Conservation (phyloP, 2,888 invertebrate genomes). For the Scaptomyza cyrtandrae region DNA sequence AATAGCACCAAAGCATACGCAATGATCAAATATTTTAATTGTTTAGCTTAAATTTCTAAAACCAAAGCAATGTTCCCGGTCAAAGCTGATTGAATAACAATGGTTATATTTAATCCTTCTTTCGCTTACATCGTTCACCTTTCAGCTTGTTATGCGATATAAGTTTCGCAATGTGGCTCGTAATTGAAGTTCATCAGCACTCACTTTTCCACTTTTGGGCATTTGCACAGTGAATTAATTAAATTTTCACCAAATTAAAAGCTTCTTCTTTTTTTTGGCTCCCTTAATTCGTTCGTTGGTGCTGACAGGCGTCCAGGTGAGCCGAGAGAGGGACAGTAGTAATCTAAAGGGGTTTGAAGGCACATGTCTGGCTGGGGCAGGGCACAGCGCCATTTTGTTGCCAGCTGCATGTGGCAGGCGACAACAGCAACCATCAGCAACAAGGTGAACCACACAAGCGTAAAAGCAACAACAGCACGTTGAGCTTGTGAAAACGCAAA, state of each 20-base stretch:
- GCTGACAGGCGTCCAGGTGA: conserved; percentile 53
- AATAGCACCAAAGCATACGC: too few species aligned
- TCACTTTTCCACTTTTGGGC: conserved; percentile 43
- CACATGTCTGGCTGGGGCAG: conserved; percentile 47
- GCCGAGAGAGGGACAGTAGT: conserved; percentile 10
- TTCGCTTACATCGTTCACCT: background rate
- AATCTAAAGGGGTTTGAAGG: conserved; percentile 9
- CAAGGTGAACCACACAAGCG: conserved; percentile 38
- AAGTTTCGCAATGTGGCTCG: conserved; percentile 2
- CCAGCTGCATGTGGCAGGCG: conserved; percentile 73
- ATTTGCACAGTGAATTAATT: conserved; percentile 60
- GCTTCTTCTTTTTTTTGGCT: conserved; percentile 38
- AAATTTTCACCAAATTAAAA: conserved; percentile 71
- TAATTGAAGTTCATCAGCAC: conserved; percentile 52
- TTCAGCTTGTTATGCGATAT: conserved; percentile 4
- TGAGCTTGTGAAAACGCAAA: conserved; percentile 51
- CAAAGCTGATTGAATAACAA: background rate
- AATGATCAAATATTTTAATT: too few species aligned
- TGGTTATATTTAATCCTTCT: background rate
- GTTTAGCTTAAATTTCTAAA: too few species aligned
- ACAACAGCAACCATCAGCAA: conserved; percentile 53
- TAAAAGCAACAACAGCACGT: conserved; percentile 33
- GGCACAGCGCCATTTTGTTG: conserved; percentile 70
- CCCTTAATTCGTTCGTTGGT: conserved; percentile 9
- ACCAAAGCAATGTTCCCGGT: too few species aligned